Evolutionary conservation across 1,140 invertebrate genomes (phyloP), one percentile per base, ranked within the genome.

Genomic region (Colletes gigas): DNA sequence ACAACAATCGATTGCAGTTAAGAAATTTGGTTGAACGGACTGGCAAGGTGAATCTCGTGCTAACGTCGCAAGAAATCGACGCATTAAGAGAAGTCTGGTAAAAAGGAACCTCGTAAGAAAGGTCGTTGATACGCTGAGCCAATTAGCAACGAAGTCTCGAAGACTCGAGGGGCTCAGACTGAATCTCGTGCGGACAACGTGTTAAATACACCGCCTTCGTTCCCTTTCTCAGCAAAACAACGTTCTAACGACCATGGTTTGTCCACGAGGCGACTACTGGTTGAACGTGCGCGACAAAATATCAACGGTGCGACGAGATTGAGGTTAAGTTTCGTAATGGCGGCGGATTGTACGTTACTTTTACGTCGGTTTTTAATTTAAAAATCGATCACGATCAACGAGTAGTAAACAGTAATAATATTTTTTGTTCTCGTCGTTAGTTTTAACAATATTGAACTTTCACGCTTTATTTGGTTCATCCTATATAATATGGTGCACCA

Each of bases 61-160:
- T 3, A 50, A 0, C 4, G 15, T 17, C 15, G 54, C 15, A 17
- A 15, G 5, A 57, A 57, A n/a, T 57, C 3, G 54, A 57, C n/a
- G 54, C 54, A n/a, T 57, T 57, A 57, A 7, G n/a, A n/a, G 3
- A 9, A 12, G 50, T 12, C 50, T 50, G n/a, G 14, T 14, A 30
- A 62, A 66, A 57, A 73, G 19, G 50, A 57, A 55, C 39, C 47
- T 62, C 4, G 70, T 65, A 73, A 79, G 77, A 79, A 79, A 79
- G 77, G 77, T 79, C 77, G 70, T 79, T 79, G 69, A 79, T 79
- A 79, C 70, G 60, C 60, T 79, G 77, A 79, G 77, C 69, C 77
- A 79, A 79, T 79, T 79, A 79, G 77, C 60, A 73, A 79, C 60
- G 41, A 55, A 79, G 77, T 73, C 77, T 79, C 77, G 41, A 55